phyloP scores from a whole-genome alignment of 2,797 vertebrate species.

The Trichosurus vulpecula region DNA sequence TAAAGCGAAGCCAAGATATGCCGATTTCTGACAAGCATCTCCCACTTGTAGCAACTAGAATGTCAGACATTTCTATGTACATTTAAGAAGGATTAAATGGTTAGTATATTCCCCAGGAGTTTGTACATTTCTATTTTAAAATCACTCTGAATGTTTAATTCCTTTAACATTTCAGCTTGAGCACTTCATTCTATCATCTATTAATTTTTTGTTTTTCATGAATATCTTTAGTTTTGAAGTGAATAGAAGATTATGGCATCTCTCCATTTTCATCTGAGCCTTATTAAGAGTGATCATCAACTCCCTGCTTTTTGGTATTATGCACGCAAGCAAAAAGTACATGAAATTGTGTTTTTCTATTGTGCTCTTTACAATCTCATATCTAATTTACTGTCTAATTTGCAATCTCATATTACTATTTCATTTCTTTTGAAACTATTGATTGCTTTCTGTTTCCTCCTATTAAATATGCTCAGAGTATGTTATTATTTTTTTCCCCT shows the following conservation, averaged over 20 bases:
- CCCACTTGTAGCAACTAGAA: background rate
- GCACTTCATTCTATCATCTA: background rate
- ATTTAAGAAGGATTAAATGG: background rate
- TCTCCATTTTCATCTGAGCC: background rate
- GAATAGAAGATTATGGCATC: background rate
- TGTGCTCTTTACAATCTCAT: background rate
- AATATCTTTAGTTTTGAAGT: background rate
- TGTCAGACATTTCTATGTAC: background rate
- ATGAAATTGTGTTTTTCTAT: background rate
- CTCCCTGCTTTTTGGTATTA: background rate
- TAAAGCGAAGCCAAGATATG: background rate
- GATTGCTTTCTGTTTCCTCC: slow-evolving; percentile 4
- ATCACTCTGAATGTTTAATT: background rate
- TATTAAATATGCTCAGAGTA: background rate
- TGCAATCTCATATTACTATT: slow-evolving; percentile 4
- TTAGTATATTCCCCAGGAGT: background rate
- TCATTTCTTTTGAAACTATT: background rate
- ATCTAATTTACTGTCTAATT: slow-evolving; percentile 16
- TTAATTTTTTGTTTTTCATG: background rate
- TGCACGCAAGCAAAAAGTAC: background rate
- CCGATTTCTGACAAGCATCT: background rate
- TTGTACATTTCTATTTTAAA: background rate
- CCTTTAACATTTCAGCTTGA: background rate
- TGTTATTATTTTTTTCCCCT: background rate
- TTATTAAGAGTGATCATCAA: background rate